phyloP scores from a whole-genome alignment of 2,113 vertebrate genomes.

The Cyprinus carpio region DNA sequence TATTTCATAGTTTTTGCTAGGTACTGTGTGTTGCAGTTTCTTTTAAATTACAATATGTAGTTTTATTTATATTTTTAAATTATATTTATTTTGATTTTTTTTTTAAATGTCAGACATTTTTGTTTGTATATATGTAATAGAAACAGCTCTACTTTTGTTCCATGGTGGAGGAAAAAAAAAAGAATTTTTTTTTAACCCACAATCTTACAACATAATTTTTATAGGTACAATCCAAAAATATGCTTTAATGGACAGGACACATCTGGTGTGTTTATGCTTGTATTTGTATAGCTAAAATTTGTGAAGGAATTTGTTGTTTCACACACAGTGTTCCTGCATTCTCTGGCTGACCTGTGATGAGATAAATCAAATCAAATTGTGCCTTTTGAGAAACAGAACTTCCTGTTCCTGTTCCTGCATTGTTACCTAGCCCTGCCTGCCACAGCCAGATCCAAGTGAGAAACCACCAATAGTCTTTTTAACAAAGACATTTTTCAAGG shows the following conservation, averaged over 20 bases:
- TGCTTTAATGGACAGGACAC: not conserved
- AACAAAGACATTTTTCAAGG: not conserved
- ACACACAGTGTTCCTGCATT: not conserved
- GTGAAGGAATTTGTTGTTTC: constrained; percentile 4
- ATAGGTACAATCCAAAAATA: not conserved
- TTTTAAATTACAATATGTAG: too few relatives aligned
- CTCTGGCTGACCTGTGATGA: not conserved
- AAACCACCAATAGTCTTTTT: constrained; percentile 3
- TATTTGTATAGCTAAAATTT: not conserved
- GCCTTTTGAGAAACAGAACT: not conserved
- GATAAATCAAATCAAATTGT: not conserved
- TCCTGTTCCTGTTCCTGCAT: not conserved
- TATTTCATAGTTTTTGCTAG: too few relatives aligned
- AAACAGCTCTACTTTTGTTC: not conserved
- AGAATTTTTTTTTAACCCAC: not conserved
- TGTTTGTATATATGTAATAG: not conserved
- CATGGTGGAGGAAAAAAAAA: not conserved
- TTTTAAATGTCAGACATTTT: too few relatives aligned
- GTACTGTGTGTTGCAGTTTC: too few relatives aligned
- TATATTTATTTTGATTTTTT: too few relatives aligned
- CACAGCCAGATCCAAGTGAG: not conserved
- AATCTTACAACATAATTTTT: not conserved
- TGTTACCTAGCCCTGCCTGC: not conserved
- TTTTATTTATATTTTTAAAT: too few relatives aligned
- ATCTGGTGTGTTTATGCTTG: constrained; percentile 1